Base-by-base conservation (phyloP, 2,888 invertebrate genomes). In the Agrypnus murinus region DNA sequence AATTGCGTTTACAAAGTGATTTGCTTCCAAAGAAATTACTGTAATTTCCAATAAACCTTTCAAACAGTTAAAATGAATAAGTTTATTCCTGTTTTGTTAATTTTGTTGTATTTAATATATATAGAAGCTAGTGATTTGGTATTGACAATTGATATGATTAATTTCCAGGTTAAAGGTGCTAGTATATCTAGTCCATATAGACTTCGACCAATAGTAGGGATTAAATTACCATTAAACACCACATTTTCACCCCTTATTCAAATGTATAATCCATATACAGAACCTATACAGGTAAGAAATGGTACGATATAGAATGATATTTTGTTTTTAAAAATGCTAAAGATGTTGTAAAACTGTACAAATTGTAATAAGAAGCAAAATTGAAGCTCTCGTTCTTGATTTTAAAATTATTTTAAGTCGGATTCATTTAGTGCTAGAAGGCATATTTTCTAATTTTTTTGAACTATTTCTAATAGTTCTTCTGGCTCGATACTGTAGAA, bases 231-330 rank as follows among this genome's bases (percentile, higher is more conserved):
- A 72, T 88, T 94, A 81, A 98, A 99, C 88, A 94, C 95, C 77
- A 93, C 94, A 74, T 93, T 96, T 82, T 91, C 94, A 81, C 95
- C 97, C 71, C 89, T 95, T 83, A 95, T 99, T 83, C 91, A 93
- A 80, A 91, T 99, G 89, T 94, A 97, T 88, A 99, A 99, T 90
- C 99, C 99, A 76, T 95, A 96, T 84, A 89, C 92, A 79, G 90
- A 91, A 80, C 90, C 95, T 69, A 89, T 98, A 85, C 96, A 97
- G 91, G 95, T 95, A 86, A 83, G 78, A 64, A n/a, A n/a, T 43
- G n/a, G 8, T 48, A 55, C 9, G 7, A 7, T 34, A 34, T 34
- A 34, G 9, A 34, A n/a, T n/a, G n/a, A n/a, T n/a, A 65, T 57
- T 31, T 7, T 36, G 7, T 25, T 60, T 38, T 7, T 15, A 12